Evolutionary conservation across 1,140 invertebrate genomes (phyloP).

Genomic region (Paraescarpia echinospica): DNA sequence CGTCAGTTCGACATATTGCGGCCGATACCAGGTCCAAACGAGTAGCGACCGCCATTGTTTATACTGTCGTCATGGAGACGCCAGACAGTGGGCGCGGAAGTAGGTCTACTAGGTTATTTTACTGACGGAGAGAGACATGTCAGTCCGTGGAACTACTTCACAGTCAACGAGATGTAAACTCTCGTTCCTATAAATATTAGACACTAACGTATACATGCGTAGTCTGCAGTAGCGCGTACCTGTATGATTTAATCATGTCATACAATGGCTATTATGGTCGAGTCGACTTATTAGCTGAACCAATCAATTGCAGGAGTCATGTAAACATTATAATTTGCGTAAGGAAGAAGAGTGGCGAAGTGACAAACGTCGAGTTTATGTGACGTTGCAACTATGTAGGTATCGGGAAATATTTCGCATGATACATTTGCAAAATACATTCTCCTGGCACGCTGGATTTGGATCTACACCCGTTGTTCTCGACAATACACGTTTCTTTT

Average conservation of each 20-base stretch:
- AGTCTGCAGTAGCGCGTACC: too few relatives aligned
- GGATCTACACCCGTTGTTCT: too few relatives aligned
- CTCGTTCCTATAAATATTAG: too few relatives aligned
- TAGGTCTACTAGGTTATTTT: not conserved
- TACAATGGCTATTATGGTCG: too few relatives aligned
- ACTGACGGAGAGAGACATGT: too few relatives aligned
- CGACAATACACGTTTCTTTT: too few relatives aligned
- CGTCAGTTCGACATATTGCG: not conserved
- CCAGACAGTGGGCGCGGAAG: not conserved
- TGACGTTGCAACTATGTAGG: not conserved
- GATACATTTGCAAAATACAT: too few relatives aligned
- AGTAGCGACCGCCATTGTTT: not conserved
- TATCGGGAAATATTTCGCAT: not conserved
- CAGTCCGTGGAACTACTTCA: too few relatives aligned
- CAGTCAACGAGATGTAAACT: too few relatives aligned
- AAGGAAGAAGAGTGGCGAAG: not conserved
- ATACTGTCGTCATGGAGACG: not conserved
- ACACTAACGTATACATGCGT: too few relatives aligned
- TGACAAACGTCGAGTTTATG: not conserved
- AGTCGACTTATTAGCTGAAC: not conserved
- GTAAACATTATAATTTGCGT: not conserved
- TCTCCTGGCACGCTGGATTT: too few relatives aligned
- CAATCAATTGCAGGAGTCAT: not conserved
- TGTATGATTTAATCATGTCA: too few relatives aligned
- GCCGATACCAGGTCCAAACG: not conserved